Evolutionary conservation across 2,888 invertebrate genomes (phyloP).

Genomic region (Aleiodes alternator): DNA sequence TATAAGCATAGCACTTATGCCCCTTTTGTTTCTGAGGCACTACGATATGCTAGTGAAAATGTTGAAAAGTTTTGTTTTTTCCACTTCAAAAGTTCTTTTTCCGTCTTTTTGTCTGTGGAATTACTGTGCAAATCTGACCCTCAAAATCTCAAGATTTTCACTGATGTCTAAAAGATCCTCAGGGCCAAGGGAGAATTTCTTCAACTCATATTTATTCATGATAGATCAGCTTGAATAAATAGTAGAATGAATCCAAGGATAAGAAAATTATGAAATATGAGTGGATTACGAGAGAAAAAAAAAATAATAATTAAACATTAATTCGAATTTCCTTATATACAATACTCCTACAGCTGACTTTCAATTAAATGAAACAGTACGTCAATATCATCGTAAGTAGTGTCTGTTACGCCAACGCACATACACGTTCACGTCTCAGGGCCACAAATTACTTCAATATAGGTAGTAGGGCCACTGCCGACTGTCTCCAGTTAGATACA

Average conservation of each 20-base stretch:
- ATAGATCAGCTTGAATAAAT: too few relatives aligned
- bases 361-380: conserved; percentile 23
- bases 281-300: too few relatives aligned
- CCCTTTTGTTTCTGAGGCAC: too few relatives aligned
- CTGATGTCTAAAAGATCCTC: conserved; percentile 9
- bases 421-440: conserved; percentile 35
- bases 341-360: conserved; percentile 2
- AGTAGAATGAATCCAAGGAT: too few relatives aligned
- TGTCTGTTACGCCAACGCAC: conserved; percentile 40
- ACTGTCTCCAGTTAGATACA: conserved; percentile 27
- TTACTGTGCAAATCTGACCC: conserved; percentile 4
- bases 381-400: conserved; percentile 31
- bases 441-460: conserved; percentile 34
- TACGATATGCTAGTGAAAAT: conserved; percentile 27
- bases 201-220: too few relatives aligned
- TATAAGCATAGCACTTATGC: too few relatives aligned
- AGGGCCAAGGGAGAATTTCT: background rate
- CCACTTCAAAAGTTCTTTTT: background rate
- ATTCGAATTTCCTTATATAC: too few relatives aligned
- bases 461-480: conserved; percentile 11
- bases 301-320: too few relatives aligned
- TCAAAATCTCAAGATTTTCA: conserved; percentile 2
- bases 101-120: background rate
- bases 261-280: too few relatives aligned
- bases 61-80: conserved; percentile 22